Evolutionary conservation across 2,797 vertebrate genomes (phyloP).

Genomic region (Xerus rutilus): DNA sequence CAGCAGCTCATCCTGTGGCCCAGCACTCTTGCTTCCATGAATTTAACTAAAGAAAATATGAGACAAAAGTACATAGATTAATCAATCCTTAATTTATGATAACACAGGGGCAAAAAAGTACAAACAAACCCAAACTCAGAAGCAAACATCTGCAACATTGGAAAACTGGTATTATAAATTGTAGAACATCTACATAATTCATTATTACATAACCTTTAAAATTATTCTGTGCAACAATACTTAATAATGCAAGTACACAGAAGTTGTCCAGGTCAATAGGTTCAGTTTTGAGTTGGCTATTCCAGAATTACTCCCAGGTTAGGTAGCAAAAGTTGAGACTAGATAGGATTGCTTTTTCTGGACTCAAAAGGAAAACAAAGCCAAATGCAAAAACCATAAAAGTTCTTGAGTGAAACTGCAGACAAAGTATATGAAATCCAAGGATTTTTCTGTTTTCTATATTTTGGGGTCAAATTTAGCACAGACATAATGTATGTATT

Average conservation of each 20-base stretch:
- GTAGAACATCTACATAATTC: background rate
- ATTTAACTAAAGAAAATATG: background rate
- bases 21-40: background rate
- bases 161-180: background rate
- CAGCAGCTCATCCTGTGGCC: background rate
- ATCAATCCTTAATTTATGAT: background rate
- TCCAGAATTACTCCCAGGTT: background rate
- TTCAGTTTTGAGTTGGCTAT: background rate
- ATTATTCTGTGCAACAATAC: background rate
- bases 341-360: background rate
- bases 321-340: background rate
- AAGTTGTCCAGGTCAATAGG: background rate
- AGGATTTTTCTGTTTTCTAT: background rate
- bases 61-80: background rate
- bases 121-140: background rate
- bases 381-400: background rate
- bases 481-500: background rate
- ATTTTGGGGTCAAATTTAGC: background rate
- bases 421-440: background rate
- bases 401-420: background rate
- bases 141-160: background rate
- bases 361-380: background rate
- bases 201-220: background rate
- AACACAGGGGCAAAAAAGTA: background rate
- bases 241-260: background rate